phyloP scores from a whole-genome alignment of 2,888 invertebrate genomes.

The Neuroscelio doddi region DNA sequence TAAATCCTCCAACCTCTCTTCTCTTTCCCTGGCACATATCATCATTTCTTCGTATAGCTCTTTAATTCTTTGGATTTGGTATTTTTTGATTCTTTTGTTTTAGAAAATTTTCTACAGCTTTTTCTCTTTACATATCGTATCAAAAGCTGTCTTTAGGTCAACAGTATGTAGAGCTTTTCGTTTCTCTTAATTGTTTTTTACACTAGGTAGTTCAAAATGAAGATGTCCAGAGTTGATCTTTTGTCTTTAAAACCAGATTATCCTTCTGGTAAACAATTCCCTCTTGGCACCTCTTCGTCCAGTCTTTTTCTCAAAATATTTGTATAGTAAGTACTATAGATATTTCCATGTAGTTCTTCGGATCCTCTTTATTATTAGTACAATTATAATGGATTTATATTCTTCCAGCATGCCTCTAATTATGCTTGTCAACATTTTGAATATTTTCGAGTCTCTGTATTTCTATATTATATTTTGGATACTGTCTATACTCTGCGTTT shows the following conservation, averaged over 20 bases:
- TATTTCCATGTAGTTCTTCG: conserved; percentile 46
- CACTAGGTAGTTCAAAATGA: too few species aligned
- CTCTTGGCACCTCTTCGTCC: conserved; percentile 26
- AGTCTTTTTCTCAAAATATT: conserved; percentile 37
- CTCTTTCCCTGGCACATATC: conserved; percentile 14
- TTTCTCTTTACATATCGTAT: conserved; percentile 37
- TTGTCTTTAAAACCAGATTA: conserved; percentile 41
- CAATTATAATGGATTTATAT: too few species aligned
- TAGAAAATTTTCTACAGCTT: conserved; percentile 37
- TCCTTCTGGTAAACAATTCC: conserved; percentile 22
- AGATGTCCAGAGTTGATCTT: conserved; percentile 34
- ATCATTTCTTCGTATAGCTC: conserved; percentile 29
- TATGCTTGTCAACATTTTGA: too few species aligned
- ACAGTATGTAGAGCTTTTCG: conserved; percentile 25
- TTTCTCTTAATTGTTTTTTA: too few species aligned
- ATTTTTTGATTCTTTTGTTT: conserved; percentile 2
- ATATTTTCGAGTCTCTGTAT: conserved; percentile 7
- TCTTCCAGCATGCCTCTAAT: conserved; percentile 42
- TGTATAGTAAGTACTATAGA: conserved; percentile 41
- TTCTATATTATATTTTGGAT: conserved; percentile 37
- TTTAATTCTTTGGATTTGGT: conserved; percentile 18
- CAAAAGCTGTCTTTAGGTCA: conserved; percentile 48
- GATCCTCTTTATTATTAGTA: conserved; percentile 23
- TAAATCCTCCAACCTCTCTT: conserved; percentile 17
- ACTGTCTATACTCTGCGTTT: conserved; percentile 27